Conservation (phyloP, 2,888 invertebrate genomes). For the Lobophora halterata region DNA sequence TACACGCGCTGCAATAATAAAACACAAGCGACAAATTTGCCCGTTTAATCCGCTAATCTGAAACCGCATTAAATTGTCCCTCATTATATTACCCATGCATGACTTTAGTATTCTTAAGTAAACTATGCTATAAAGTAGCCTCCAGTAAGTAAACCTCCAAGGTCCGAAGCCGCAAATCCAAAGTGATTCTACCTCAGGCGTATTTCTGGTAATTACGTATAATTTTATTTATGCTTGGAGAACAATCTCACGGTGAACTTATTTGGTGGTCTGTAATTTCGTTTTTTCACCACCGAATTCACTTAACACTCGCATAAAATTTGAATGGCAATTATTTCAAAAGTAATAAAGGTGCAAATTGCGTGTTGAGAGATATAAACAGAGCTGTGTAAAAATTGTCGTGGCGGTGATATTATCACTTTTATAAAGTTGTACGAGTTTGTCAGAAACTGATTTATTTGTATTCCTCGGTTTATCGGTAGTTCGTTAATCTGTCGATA, state of each 20-base stretch:
- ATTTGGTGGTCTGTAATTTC: slow-evolving; percentile 57
- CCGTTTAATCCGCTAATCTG: no score
- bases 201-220: slow-evolving; percentile 48
- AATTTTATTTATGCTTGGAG: slow-evolving; percentile 53
- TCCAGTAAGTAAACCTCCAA: slow-evolving; percentile 8
- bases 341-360: slow-evolving; percentile 37
- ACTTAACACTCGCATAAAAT: slow-evolving; percentile 33
- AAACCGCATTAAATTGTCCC: no score
- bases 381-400: slow-evolving; percentile 28
- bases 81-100: no score
- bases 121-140: not conserved
- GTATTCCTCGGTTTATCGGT: slow-evolving; percentile 32
- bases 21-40: no score
- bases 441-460: slow-evolving; percentile 49
- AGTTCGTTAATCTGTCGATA: slow-evolving; percentile 34
- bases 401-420: slow-evolving; percentile 43
- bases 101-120: no score
- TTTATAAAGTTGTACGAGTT: slow-evolving; percentile 55
- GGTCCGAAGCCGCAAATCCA: slow-evolving; percentile 19
- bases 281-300: slow-evolving; percentile 36
- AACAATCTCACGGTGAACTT: slow-evolving; percentile 44
- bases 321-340: slow-evolving; percentile 31
- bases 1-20: no score
- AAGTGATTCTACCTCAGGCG: slow-evolving; percentile 23
- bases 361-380: slow-evolving; percentile 25